These are phyloP conservation scores for Lethenteron reissneri DNA, from an alignment of 2,113 vertebrate species.

Conservation along the genomic window DNA sequence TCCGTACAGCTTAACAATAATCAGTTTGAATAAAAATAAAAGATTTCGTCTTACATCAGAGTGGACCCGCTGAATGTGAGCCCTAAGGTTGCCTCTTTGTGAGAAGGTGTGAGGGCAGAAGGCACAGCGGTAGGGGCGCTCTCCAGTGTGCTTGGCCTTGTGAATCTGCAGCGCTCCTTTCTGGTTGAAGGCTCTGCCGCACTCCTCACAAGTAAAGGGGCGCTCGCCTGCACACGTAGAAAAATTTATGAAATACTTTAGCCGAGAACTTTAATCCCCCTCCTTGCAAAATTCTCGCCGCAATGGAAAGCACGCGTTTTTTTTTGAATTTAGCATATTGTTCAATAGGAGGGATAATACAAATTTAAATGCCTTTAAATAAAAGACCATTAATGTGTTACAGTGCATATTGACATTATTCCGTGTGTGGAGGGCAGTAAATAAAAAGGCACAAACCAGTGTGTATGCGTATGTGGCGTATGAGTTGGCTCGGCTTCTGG, in stretches of 20 bases:
- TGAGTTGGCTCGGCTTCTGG: conserved; percentile 87
- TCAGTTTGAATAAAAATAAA: no score
- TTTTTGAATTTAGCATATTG: no score
- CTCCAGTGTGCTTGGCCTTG: conserved; percentile 86
- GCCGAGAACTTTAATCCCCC: no score
- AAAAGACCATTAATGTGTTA: no score
- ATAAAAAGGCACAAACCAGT: conserved; percentile 37
- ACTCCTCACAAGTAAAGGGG: conserved; percentile 66
- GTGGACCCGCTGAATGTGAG: conserved; percentile 83
- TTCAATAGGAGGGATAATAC: no score
- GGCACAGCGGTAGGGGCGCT: conserved; percentile 82
- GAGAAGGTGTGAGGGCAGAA: conserved; percentile 91
- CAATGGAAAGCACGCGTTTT: no score
- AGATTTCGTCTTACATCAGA: conserved; percentile 44
- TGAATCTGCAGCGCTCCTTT: conserved; percentile 97
- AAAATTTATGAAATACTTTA: background rate
- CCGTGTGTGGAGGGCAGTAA: no score
- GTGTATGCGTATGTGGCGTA: conserved; percentile 78
- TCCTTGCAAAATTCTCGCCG: no score
- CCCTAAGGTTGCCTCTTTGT: conserved; percentile 91
- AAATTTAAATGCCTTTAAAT: no score
- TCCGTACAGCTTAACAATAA: no score
- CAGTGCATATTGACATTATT: no score
- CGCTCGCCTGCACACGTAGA: conserved; percentile 45
- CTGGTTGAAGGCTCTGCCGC: conserved; percentile 94